Conservation (phyloP, 2,113 vertebrate species). For the Numenius arquata region DNA sequence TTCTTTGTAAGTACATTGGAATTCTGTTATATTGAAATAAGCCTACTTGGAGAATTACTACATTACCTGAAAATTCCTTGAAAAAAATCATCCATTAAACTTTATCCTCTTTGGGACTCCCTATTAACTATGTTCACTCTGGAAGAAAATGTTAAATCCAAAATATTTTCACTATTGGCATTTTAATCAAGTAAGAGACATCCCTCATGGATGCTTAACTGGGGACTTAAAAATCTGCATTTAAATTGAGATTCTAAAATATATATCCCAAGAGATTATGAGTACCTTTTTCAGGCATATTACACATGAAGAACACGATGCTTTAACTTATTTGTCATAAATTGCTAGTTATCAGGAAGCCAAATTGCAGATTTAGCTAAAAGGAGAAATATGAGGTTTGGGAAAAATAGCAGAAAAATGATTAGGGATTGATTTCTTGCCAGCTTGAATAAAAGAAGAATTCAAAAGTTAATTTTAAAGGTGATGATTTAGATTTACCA, state of each 20-base stretch:
- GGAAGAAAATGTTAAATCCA: constrained; percentile 46
- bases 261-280: constrained; percentile 24
- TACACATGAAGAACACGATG: neutral
- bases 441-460: constrained; percentile 28
- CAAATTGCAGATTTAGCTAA: constrained; percentile 12
- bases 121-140: constrained; percentile 10
- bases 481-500: neutral
- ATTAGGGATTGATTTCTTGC: neutral
- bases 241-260: constrained; percentile 72
- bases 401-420: constrained; percentile 38
- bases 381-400: neutral
- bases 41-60: neutral
- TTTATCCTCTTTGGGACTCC: neutral
- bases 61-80: constrained; percentile 37
- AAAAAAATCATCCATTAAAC: neutral
- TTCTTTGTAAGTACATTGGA: constrained; percentile 12
- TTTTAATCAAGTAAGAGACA: constrained; percentile 68
- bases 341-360: constrained; percentile 10
- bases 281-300: constrained; percentile 2
- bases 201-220: constrained; percentile 28
- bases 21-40: constrained; percentile 9
- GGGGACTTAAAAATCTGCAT: constrained; percentile 71
- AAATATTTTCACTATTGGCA: constrained; percentile 56
- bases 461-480: constrained; percentile 15
- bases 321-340: constrained; percentile 34